A percentile compares a stretch with the other conserved stretches of the same genome.
phyloP scores from a whole-genome alignment of 2,113 vertebrate species.

The Apus apus region DNA sequence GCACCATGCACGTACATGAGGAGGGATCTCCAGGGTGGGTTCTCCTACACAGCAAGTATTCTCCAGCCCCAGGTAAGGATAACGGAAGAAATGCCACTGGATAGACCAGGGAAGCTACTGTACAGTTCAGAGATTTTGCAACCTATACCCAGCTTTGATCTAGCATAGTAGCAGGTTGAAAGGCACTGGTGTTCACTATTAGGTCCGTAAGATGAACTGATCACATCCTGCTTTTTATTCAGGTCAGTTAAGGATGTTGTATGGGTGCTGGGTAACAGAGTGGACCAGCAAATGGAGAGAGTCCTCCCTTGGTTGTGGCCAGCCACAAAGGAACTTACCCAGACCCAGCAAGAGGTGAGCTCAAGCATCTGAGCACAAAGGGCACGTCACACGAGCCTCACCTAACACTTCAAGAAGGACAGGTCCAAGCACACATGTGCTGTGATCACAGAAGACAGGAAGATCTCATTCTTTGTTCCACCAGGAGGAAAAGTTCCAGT shows the following conservation, averaged over 20 bases:
- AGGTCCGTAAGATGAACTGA: background rate
- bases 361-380: background rate
- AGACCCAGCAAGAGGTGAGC: background rate
- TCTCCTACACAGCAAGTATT: background rate
- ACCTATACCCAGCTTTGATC: background rate
- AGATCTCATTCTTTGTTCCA: background rate
- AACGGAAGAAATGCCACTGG: background rate
- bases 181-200: background rate
- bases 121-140: background rate
- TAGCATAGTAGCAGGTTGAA: background rate
- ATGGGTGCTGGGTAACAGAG: background rate
- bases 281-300: background rate
- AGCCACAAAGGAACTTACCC: background rate
- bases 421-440: accelerated
- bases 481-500: background rate
- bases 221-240: background rate
- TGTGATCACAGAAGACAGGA: background rate
- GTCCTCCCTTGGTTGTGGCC: background rate
- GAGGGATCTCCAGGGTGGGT: background rate
- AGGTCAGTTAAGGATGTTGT: background rate
- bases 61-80: background rate
- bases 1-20: background rate
- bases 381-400: background rate
- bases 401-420: background rate
- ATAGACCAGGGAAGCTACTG: background rate